A percentile compares a stretch with the other conserved stretches of the same genome.
Conservation (phyloP, 2,113 vertebrate species). For the Pseudorhombus dupliciocellatus region DNA sequence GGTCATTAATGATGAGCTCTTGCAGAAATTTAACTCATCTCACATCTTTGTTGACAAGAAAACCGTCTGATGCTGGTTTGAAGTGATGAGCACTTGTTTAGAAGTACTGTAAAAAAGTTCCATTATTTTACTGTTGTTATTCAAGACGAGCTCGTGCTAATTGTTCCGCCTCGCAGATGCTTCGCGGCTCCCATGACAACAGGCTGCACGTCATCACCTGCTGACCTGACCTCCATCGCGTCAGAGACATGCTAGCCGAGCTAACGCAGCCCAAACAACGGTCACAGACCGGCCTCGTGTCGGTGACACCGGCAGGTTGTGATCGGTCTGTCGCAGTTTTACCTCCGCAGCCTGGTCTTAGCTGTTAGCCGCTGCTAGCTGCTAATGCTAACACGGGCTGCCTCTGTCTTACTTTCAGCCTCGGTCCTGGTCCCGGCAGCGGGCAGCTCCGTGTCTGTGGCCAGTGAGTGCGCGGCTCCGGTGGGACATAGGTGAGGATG, state of each 20-base stretch:
- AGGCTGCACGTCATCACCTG: constrained; percentile 15
- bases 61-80: no score
- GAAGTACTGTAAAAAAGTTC: no score
- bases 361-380: no score
- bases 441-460: neutral
- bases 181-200: constrained; percentile 33
- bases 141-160: neutral
- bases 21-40: no score
- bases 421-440: constrained; percentile 1
- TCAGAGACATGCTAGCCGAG: neutral
- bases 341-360: neutral
- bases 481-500: constrained; percentile 1
- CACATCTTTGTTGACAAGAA: no score
- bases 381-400: neutral
- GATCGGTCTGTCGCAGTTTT: neutral
- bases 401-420: constrained; percentile 35
- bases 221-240: neutral
- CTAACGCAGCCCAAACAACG: neutral
- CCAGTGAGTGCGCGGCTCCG: neutral
- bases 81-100: no score
- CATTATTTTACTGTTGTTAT: no score
- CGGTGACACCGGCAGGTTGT: neutral
- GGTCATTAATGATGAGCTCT: no score
- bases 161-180: neutral
- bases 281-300: neutral